Conservation (phyloP, 2,797 vertebrate species). For the Lophius americanus region DNA sequence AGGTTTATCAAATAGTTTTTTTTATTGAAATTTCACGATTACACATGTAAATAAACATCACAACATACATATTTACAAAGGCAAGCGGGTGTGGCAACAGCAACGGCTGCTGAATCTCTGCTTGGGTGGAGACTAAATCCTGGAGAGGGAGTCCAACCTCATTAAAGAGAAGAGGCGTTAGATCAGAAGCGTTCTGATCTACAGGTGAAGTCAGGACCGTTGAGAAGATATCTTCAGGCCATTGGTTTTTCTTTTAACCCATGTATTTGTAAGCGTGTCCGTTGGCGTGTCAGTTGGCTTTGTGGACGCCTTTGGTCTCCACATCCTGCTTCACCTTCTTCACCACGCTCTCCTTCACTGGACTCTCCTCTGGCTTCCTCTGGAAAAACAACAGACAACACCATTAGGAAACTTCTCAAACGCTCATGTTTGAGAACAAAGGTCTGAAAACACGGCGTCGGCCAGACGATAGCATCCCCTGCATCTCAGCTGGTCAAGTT, state of each 20-base stretch:
- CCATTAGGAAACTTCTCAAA: too few relatives aligned
- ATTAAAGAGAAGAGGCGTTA: not conserved
- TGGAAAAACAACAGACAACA: conserved; percentile 23
- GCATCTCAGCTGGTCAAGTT: too few relatives aligned
- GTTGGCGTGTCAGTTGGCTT: conserved; percentile 23
- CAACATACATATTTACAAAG: conserved; percentile 62
- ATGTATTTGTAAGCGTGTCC: not conserved
- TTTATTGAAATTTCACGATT: conserved; percentile 88
- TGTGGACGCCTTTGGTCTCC: not conserved
- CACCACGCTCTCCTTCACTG: conserved; percentile 53
- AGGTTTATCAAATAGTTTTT: conserved; percentile 71
- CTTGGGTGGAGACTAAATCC: not conserved
- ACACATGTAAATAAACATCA: conserved; percentile 9
- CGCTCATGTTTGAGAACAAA: too few relatives aligned
- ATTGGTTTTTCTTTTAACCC: not conserved
- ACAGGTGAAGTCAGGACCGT: too few relatives aligned
- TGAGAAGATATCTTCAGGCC: not conserved
- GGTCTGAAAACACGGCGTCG: too few relatives aligned
- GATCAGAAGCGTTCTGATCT: not conserved
- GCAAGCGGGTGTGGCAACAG: conserved; percentile 21
- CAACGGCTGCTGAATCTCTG: conserved; percentile 3
- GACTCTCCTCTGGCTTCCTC: conserved; percentile 79
- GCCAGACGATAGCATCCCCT: too few relatives aligned
- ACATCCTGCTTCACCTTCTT: conserved; percentile 73
- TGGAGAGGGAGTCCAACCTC: conserved; percentile 13